Conservation (phyloP, 2,797 vertebrate genomes). For the Pipistrellus pygmaeus region DNA sequence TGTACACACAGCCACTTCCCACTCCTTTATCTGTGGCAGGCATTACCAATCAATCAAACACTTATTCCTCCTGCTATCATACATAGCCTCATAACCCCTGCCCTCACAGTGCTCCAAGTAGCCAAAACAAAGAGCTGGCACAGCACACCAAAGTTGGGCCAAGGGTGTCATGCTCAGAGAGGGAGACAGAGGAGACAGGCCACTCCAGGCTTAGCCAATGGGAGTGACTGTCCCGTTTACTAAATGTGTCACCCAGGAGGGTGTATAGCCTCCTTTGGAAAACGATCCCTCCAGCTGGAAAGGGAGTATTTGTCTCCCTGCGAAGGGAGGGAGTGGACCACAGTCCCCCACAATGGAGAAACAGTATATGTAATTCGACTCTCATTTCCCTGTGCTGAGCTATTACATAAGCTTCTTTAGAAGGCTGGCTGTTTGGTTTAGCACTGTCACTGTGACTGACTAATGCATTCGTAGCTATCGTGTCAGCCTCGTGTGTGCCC, state of each 20-base stretch:
- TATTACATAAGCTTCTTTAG: constrained; percentile 76
- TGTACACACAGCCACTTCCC: background rate
- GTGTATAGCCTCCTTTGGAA: constrained; percentile 68
- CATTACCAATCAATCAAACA: background rate
- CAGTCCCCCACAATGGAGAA: constrained; percentile 39
- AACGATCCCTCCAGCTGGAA: constrained; percentile 52
- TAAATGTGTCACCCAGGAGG: background rate
- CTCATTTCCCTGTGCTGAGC: constrained; percentile 66
- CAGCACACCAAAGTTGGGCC: background rate
- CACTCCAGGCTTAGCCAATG: background rate
- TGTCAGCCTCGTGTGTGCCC: constrained; percentile 1
- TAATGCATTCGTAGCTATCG: constrained; percentile 26
- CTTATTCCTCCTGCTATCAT: background rate
- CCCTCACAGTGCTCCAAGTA: background rate
- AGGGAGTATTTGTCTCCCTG: constrained; percentile 66
- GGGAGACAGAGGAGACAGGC: background rate
- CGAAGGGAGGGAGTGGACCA: constrained; percentile 50
- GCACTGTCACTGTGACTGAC: constrained; percentile 59
- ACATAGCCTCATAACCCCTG: background rate
- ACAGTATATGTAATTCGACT: constrained; percentile 68
- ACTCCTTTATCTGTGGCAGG: background rate
- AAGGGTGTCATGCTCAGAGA: background rate
- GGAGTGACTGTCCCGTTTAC: constrained; percentile 1
- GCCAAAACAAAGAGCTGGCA: background rate
- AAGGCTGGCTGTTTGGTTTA: constrained; percentile 56